Evolutionary conservation across 1,140 invertebrate genomes (phyloP).

Genomic region (Myzus persicae): DNA sequence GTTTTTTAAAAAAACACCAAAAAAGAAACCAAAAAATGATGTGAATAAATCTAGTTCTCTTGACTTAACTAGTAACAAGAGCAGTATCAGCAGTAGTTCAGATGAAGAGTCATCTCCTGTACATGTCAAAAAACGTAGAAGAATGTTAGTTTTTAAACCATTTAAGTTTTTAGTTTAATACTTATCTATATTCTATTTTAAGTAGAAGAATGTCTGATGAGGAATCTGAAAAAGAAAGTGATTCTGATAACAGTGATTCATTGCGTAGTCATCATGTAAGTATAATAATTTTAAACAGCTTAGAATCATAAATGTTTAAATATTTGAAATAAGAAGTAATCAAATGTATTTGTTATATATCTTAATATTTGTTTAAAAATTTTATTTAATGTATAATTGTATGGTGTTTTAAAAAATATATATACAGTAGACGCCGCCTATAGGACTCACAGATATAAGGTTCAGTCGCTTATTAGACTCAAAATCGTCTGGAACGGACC

Average conservation of each 20-base stretch:
- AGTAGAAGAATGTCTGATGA: background rate
- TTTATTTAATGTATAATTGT: background rate
- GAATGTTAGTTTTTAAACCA: conserved; percentile 23
- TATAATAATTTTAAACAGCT: background rate
- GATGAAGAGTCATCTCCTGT: background rate
- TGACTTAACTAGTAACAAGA: background rate
- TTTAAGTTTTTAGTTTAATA: background rate
- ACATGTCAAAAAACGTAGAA: background rate
- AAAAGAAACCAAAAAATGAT: background rate
- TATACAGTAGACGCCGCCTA: no score
- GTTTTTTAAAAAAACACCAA: conserved; percentile 36
- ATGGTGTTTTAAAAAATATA: background rate
- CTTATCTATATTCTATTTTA: background rate
- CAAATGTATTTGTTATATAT: background rate
- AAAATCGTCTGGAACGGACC: no score
- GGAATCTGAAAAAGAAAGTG: background rate
- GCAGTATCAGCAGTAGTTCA: background rate
- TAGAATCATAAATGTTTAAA: background rate
- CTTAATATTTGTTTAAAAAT: background rate
- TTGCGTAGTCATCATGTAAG: background rate
- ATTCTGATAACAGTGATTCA: background rate
- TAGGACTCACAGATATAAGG: no score
- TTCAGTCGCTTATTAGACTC: no score
- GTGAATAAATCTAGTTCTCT: background rate
- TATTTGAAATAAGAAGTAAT: no score